Base-by-base conservation (phyloP, 2,797 vertebrate genomes). In the Acipenser ruthenus region DNA sequence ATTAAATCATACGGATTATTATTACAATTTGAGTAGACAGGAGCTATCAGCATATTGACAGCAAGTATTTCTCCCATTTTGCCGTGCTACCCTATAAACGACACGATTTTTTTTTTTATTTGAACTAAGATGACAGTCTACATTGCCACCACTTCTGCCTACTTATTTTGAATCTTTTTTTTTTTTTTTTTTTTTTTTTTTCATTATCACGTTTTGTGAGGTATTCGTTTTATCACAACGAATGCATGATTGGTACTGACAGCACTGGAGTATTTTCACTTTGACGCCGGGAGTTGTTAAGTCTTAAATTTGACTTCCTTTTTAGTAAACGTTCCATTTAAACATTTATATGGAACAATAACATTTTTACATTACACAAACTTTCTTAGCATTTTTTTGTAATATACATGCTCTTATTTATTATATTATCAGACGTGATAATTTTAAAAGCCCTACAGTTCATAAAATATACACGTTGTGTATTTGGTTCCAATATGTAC, bases 1-100 rank as follows among this genome's bases (percentile, higher is more conserved):
- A 70, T 74, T 69, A 74, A 55, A 15, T 63, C 76, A 60, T 71
- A 69, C 74, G 78, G 78, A 81, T 81, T 62, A 37, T 69, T 74
- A 60, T 73, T 74, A 70, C 65, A 69, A 67, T 73, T 69, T 73
- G 65, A 69, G 60, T 50, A 13, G 6, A 64, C 71, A 50, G 64
- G 60, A 75, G 70, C 64, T 66, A 67, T 6, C 63, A 65, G 70
- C 56, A 65, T 4, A 55, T 49, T 77, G 67, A 63, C 47, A 61
- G 23, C 69, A 67, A 69, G 59, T 69, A 65, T 55, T 68, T 69
- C 66, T 56, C 13, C 66, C 66, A 69, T 63, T 13, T 15, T 72
- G 23, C 51, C 63, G 3, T 37, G 37, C 5, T 37, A 37, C 37
- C 37, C 37, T 37, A 37, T 3, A 37, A 37, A 37, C 37, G 3